Evolutionary conservation across 2,888 invertebrate species (phyloP).

Genomic region (Rotaria sp.): DNA sequence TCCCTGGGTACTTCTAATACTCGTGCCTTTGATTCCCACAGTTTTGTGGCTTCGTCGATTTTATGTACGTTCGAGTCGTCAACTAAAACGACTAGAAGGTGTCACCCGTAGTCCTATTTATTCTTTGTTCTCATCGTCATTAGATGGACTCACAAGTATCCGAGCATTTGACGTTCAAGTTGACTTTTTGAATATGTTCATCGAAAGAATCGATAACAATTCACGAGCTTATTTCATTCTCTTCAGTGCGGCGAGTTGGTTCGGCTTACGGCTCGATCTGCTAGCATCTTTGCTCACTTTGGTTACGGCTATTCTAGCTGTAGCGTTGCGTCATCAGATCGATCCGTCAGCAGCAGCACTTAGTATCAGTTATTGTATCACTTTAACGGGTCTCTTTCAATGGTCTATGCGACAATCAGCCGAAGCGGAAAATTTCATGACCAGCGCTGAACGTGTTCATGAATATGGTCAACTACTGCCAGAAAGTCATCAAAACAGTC

Average conservation of each 20-base stretch:
- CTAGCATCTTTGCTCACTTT: too few relatives aligned
- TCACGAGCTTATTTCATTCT: conserved; percentile 86
- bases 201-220: conserved; percentile 63
- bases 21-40: conserved; percentile 64
- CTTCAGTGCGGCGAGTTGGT: conserved; percentile 79
- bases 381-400: too few relatives aligned
- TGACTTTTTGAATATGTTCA: conserved; percentile 62
- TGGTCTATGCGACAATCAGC: too few relatives aligned
- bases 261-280: conserved; percentile 80
- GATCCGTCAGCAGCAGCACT: too few relatives aligned
- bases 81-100: conserved; percentile 33
- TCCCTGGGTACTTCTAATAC: conserved; percentile 59
- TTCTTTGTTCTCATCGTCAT: conserved; percentile 81
- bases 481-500: too few relatives aligned
- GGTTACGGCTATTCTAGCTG: conserved; percentile 43
- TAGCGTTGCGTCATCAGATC: too few relatives aligned
- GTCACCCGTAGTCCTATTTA: neutral
- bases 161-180: conserved; percentile 76
- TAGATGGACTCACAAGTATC: conserved; percentile 56
- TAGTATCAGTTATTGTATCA: too few relatives aligned
- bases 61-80: conserved; percentile 50
- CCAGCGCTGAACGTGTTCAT: too few relatives aligned
- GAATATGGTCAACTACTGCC: too few relatives aligned
- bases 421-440: too few relatives aligned
- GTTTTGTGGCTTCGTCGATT: conserved; percentile 70